phyloP scores from a whole-genome alignment of 2,888 invertebrate genomes.

The Meghimatium bilineatum region DNA sequence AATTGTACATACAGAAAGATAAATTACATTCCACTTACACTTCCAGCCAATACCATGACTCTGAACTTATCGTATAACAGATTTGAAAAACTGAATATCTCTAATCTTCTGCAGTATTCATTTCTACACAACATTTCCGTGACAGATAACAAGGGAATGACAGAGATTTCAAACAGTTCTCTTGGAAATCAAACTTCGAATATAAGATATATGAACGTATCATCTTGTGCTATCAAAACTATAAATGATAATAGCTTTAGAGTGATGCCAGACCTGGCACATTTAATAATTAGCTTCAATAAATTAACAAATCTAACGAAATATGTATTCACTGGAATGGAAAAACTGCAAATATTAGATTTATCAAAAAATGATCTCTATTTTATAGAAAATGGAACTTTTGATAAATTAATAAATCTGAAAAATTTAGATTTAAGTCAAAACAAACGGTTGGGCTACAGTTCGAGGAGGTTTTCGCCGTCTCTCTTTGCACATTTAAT shows the following conservation, averaged over 20 bases:
- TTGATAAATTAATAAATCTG: not conserved
- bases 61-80: not conserved
- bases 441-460: conserved; percentile 8
- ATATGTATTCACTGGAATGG: not conserved
- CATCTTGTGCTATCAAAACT: not conserved
- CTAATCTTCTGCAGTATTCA: not conserved
- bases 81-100: not conserved
- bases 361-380: not conserved
- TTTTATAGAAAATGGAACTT: not conserved
- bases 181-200: not conserved
- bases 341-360: not conserved
- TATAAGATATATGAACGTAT: not conserved
- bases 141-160: not conserved
- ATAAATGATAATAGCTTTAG: not conserved
- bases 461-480: not conserved
- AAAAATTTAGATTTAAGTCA: not conserved
- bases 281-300: not conserved
- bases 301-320: not conserved
- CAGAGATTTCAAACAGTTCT: not conserved
- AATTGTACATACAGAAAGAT: not conserved
- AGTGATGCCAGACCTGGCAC: not conserved
- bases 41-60: not conserved
- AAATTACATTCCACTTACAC: not conserved
- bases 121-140: not conserved
- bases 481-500: not conserved